These are phyloP conservation scores for Thryonomys swinderianus DNA, from an alignment of 2,113 vertebrate species.

Conservation along the genomic window DNA sequence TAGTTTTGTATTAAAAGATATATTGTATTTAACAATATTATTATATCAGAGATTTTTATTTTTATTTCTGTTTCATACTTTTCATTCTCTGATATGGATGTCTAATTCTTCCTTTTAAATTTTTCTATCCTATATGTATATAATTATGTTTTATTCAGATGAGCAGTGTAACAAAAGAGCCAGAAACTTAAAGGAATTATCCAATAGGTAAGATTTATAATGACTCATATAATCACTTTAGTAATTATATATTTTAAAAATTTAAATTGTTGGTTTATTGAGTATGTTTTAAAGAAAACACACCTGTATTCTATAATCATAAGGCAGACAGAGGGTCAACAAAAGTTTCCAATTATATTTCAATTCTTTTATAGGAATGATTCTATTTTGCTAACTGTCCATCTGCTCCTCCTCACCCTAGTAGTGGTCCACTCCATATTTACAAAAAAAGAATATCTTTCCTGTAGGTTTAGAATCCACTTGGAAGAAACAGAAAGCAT, in stretches of 20 bases:
- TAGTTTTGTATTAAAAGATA: slow-evolving; percentile 15
- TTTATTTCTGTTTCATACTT: background rate
- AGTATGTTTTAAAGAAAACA: slow-evolving; percentile 55
- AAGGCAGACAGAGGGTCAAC: background rate
- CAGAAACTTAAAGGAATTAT: background rate
- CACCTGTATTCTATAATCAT: slow-evolving; percentile 19
- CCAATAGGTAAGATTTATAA: background rate
- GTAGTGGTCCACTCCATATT: background rate
- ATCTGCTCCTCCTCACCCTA: background rate
- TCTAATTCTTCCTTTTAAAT: slow-evolving; percentile 22
- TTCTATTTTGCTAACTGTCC: background rate
- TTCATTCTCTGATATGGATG: background rate
- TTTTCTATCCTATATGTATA: background rate
- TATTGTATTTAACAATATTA: slow-evolving; percentile 17
- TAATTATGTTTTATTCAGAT: background rate
- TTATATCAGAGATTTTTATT: slow-evolving; percentile 24
- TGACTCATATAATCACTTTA: slow-evolving; percentile 22
- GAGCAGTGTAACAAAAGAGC: background rate
- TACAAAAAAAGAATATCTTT: background rate
- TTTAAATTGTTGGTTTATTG: slow-evolving; percentile 35
- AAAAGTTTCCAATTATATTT: slow-evolving; percentile 50
- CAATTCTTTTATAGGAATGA: slow-evolving; percentile 15
- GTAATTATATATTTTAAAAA: slow-evolving; percentile 50
- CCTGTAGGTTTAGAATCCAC: background rate
- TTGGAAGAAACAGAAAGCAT: slow-evolving; percentile 29